Conservation (phyloP, 2,113 vertebrate species). For the Pimephales promelas region DNA sequence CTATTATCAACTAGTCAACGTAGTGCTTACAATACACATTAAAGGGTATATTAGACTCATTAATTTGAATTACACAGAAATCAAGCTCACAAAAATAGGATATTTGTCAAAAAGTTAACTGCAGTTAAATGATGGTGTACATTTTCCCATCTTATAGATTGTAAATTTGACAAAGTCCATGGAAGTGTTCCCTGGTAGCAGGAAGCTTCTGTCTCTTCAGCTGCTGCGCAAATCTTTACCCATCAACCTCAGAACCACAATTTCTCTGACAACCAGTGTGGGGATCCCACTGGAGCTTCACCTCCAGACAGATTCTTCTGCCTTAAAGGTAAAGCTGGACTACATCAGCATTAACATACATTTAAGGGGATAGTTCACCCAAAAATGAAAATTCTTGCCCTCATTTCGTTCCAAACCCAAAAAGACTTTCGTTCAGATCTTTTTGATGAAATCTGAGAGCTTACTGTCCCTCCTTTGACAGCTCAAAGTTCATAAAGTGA, state of each 20-base stretch:
- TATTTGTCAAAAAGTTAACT: background rate
- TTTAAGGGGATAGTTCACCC: background rate
- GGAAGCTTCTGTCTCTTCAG: constrained; percentile 88
- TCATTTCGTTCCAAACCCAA: too few relatives aligned
- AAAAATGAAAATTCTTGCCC: too few relatives aligned
- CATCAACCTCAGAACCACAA: constrained; percentile 77
- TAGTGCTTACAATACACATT: background rate
- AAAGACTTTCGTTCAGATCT: too few relatives aligned
- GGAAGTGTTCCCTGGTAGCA: constrained; percentile 85
- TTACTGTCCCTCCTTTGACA: too few relatives aligned
- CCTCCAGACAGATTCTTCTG: constrained; percentile 79
- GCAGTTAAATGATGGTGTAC: background rate
- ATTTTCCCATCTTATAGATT: constrained; percentile 72
- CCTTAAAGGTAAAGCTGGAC: constrained; percentile 66
- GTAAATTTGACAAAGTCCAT: constrained; percentile 84
- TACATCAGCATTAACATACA: constrained; percentile 45
- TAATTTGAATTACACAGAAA: background rate
- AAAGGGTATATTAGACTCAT: background rate
- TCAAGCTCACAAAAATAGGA: background rate
- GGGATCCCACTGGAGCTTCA: constrained; percentile 85
- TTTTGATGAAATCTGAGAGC: too few relatives aligned
- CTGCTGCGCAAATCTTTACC: constrained; percentile 78
- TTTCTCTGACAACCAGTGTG: constrained; percentile 83
- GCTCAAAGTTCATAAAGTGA: too few relatives aligned
- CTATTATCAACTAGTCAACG: background rate